Conservation (phyloP, 2,797 vertebrate species). For the Amphiprion clarkii region DNA sequence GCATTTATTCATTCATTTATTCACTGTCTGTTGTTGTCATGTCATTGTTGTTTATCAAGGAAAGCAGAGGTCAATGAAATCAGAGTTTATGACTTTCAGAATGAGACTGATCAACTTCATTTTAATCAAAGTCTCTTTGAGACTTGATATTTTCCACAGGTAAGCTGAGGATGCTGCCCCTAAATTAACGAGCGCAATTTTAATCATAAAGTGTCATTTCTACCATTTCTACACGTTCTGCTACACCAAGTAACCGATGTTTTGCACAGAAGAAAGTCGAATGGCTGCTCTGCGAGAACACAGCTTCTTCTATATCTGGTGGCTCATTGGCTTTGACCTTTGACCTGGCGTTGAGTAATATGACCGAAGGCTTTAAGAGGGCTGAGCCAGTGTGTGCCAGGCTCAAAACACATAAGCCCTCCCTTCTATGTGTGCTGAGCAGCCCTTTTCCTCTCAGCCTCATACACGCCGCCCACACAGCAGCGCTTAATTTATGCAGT, state of each 20-base stretch:
- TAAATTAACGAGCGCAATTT: too few relatives aligned
- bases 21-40: too few relatives aligned
- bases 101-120: too few relatives aligned
- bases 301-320: constrained; percentile 61
- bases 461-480: not conserved
- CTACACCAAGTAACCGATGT: constrained; percentile 27
- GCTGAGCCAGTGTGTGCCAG: constrained; percentile 40
- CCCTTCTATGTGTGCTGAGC: constrained; percentile 19
- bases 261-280: constrained; percentile 43
- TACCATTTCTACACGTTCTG: too few relatives aligned
- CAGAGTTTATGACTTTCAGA: too few relatives aligned
- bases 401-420: constrained; percentile 21
- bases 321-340: constrained; percentile 70
- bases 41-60: too few relatives aligned
- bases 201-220: too few relatives aligned
- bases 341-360: constrained; percentile 62
- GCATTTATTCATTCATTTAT: too few relatives aligned
- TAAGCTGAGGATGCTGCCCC: too few relatives aligned
- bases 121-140: too few relatives aligned
- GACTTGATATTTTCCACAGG: too few relatives aligned
- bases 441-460: not conserved
- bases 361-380: constrained; percentile 54
- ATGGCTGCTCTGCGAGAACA: constrained; percentile 50
- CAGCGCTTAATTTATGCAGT: constrained; percentile 53
- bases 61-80: too few relatives aligned